Evolutionary conservation across 2,888 invertebrate genomes (phyloP).

Genomic region (Mechanitis messenoides): DNA sequence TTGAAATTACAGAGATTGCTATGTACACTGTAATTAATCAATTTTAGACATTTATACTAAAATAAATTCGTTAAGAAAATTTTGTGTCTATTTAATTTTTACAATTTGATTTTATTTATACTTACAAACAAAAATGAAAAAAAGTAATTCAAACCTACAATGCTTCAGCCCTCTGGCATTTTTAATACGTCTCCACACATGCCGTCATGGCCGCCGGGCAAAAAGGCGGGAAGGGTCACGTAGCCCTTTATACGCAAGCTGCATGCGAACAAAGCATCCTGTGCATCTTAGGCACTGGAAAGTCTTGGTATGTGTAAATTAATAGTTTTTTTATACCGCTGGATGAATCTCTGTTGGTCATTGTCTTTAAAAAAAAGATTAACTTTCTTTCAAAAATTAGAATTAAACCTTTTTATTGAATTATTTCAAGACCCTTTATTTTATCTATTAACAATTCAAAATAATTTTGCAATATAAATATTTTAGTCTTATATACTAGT

Average conservation of each 20-base stretch:
- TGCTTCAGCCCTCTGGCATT: constrained; percentile 20
- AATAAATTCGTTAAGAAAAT: background rate
- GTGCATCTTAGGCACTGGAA: background rate
- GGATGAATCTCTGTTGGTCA: background rate
- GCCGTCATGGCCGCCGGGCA: constrained; percentile 19
- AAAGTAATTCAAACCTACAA: constrained; percentile 6
- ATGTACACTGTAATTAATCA: constrained; percentile 31
- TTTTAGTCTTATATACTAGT: too few relatives aligned
- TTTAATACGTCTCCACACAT: constrained; percentile 23
- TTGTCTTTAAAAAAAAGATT: background rate
- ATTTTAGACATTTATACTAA: constrained; percentile 14
- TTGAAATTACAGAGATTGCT: constrained; percentile 31
- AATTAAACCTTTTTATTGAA: too few relatives aligned
- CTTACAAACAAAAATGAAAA: too few relatives aligned
- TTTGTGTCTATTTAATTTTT: too few relatives aligned
- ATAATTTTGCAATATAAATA: too few relatives aligned
- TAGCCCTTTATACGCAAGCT: constrained; percentile 21
- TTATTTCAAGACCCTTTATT: too few relatives aligned
- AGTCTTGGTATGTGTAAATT: background rate
- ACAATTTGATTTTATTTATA: too few relatives aligned
- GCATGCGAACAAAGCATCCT: constrained; percentile 16
- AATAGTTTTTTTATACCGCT: background rate
- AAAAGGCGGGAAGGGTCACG: constrained; percentile 20
- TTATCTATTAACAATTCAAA: too few relatives aligned
- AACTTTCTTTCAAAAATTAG: background rate